Percentiles rank a stretch among this genome's conserved stretches.
Conservation (phyloP, 2,888 invertebrate genomes). For the Caenorhabditis sulstoni region DNA sequence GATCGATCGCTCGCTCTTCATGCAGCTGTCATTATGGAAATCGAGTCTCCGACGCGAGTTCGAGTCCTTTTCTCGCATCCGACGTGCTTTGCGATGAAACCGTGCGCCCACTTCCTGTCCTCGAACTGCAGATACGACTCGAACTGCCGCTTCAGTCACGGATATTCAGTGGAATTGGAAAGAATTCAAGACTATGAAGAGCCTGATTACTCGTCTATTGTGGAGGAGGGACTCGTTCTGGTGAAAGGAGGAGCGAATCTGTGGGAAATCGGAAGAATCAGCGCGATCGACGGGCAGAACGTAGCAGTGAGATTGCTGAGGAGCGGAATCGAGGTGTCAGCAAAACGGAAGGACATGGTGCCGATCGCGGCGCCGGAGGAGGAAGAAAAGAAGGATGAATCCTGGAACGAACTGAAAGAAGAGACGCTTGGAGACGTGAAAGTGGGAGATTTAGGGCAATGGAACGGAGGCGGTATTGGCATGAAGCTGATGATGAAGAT, state of each 20-base stretch:
- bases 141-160: conserved; percentile 68
- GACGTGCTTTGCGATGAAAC: conserved; percentile 63
- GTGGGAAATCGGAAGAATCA: conserved; percentile 68
- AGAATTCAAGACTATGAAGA: conserved; percentile 63
- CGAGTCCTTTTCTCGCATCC: conserved; percentile 69
- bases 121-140: conserved; percentile 61
- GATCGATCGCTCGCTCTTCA: conserved; percentile 57
- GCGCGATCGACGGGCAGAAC: conserved; percentile 60
- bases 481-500: conserved; percentile 71
- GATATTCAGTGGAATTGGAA: conserved; percentile 58
- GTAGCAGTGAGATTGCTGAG: conserved; percentile 66
- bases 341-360: conserved; percentile 41
- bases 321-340: conserved; percentile 55
- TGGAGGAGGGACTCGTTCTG: conserved; percentile 57
- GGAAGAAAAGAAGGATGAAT: conserved; percentile 25
- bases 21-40: conserved; percentile 65
- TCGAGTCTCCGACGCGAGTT: conserved; percentile 45
- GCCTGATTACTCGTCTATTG: conserved; percentile 58
- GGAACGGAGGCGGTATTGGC: conserved; percentile 69
- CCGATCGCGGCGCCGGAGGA: conserved; percentile 54
- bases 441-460: conserved; percentile 65
- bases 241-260: conserved; percentile 49
- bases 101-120: conserved; percentile 63
- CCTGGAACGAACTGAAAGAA: conserved; percentile 55
- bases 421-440: conserved; percentile 27